Percentiles rank a stretch among this genome's conserved stretches.
These are phyloP conservation scores for Euzophera pinguis DNA, from an alignment of 2,888 invertebrate species.

Conservation along the genomic window DNA sequence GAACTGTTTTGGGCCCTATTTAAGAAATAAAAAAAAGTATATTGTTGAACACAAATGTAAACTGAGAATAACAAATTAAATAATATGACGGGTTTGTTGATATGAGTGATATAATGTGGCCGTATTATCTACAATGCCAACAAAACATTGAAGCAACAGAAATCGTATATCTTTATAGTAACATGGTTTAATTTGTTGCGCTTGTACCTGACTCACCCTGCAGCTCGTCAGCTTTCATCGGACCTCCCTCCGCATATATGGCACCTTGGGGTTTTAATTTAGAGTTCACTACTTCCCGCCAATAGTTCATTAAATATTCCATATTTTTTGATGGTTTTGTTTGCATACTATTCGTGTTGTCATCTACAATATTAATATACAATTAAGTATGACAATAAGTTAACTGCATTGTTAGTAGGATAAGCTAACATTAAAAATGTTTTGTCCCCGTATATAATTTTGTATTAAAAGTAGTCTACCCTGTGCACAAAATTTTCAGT, in stretches of 20 bases:
- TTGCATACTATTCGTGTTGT: conserved; percentile 10
- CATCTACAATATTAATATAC: conserved; percentile 1
- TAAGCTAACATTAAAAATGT: background rate
- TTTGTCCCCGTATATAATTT: background rate
- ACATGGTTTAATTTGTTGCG: conserved; percentile 15
- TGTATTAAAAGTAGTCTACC: too few species aligned
- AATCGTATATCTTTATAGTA: conserved; percentile 33
- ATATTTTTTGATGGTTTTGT: conserved; percentile 57
- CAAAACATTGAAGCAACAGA: conserved; percentile 58
- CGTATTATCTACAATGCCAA: conserved; percentile 54
- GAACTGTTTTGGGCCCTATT: conserved; percentile 38
- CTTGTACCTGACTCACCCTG: conserved; percentile 46
- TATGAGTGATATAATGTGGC: conserved; percentile 48
- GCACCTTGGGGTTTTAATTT: conserved; percentile 53
- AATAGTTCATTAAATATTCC: conserved; percentile 67
- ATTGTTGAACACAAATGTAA: conserved; percentile 38
- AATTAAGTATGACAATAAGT: background rate
- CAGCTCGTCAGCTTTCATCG: conserved; percentile 57
- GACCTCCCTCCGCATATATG: conserved; percentile 69
- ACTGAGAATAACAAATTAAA: conserved; percentile 41
- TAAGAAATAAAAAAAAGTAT: conserved; percentile 37
- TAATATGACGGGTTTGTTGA: conserved; percentile 34
- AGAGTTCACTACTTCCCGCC: conserved; percentile 55
- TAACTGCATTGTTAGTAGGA: too few species aligned
- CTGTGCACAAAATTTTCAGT: too few species aligned